phyloP scores from a whole-genome alignment of 1,140 invertebrate genomes.

The Caenorhabditis elegans region DNA sequence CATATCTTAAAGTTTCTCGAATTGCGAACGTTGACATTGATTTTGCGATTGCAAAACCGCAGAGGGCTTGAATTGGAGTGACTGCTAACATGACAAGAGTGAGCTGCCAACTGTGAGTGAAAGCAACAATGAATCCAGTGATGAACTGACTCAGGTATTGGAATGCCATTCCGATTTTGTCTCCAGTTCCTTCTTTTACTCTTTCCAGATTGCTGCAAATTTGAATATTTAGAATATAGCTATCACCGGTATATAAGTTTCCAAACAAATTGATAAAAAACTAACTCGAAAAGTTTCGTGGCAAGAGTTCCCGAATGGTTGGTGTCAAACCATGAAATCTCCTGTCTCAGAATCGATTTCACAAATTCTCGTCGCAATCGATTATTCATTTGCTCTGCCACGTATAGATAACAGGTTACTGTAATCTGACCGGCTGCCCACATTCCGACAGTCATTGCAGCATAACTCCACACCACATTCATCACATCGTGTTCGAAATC shows the following conservation, averaged over 20 bases:
- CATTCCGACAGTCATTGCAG: constrained; percentile 32
- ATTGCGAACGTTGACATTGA: constrained; percentile 58
- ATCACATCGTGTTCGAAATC: constrained; percentile 39
- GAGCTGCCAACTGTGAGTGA: constrained; percentile 59
- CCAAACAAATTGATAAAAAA: background rate
- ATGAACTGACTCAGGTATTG: constrained; percentile 67
- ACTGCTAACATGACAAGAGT: constrained; percentile 59
- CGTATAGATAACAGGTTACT: constrained; percentile 60
- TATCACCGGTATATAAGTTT: background rate
- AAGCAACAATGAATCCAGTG: constrained; percentile 56
- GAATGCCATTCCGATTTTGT: constrained; percentile 80
- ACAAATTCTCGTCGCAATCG: constrained; percentile 76
- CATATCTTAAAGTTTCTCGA: constrained; percentile 76
- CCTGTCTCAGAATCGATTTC: constrained; percentile 78
- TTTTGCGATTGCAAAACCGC: constrained; percentile 54
- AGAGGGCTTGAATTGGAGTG: constrained; percentile 54
- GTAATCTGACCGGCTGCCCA: constrained; percentile 31
- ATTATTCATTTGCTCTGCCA: constrained; percentile 72
- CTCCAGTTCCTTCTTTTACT: constrained; percentile 83
- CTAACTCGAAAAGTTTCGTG: constrained; percentile 84
- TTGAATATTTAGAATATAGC: background rate
- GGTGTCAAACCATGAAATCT: constrained; percentile 86
- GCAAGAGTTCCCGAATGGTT: constrained; percentile 83
- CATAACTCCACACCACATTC: constrained; percentile 35
- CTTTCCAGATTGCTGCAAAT: constrained; percentile 78